Conservation (phyloP, 2,888 invertebrate genomes). For the Physocephala rufipes region DNA sequence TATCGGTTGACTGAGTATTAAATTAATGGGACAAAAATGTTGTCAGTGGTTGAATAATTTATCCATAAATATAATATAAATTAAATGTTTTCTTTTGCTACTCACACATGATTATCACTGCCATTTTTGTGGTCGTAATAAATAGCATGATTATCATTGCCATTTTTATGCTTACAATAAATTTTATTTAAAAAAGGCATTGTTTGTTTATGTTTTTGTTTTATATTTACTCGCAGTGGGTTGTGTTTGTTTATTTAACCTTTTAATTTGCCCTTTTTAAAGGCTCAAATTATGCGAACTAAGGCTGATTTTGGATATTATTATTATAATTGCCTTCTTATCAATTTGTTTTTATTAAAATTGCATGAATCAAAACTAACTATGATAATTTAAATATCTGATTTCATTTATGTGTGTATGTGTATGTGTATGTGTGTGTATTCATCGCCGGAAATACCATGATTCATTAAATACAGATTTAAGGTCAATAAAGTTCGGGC, state of each 20-base stretch:
- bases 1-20: no score
- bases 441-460: conserved; percentile 10
- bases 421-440: not conserved
- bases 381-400: conserved; percentile 11
- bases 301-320: not conserved
- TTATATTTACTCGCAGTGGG: no score
- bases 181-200: not conserved
- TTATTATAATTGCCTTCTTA: conserved; percentile 15
- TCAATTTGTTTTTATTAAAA: conserved; percentile 8
- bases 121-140: no score
- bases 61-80: no score
- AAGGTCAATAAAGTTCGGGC: no score
- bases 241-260: not conserved
- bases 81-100: no score
- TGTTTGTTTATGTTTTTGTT: not conserved
- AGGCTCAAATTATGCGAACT: not conserved
- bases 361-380: no score
- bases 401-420: not conserved
- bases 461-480: not conserved
- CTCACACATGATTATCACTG: no score
- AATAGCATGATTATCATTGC: no score
- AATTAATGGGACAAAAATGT: no score
- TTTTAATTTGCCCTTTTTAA: conserved; percentile 15
- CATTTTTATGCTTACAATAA: no score
- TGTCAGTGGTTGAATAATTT: no score